These are phyloP conservation scores for Belgica antarctica DNA, from an alignment of 2,888 invertebrate genomes.

Conservation along the genomic window DNA sequence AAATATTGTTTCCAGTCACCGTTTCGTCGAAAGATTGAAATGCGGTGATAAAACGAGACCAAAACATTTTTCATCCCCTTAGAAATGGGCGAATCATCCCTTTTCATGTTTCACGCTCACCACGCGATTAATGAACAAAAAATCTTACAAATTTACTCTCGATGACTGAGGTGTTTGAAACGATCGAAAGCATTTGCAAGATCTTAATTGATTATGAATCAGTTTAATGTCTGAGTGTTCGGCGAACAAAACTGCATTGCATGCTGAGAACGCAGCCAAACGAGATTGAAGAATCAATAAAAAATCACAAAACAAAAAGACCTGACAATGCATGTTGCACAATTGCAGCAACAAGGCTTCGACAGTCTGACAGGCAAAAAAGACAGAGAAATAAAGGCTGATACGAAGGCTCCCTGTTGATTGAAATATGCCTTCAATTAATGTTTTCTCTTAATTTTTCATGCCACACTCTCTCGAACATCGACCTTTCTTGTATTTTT, in stretches of 20 bases:
- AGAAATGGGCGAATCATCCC: background rate
- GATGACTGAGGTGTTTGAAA: too few relatives aligned
- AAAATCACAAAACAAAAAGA: conserved; percentile 27
- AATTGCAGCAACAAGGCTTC: conserved; percentile 18
- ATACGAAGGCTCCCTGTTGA: conserved; percentile 33
- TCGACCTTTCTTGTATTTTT: too few relatives aligned
- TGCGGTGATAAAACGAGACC: conserved; percentile 6
- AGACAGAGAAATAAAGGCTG: background rate
- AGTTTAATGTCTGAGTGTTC: too few relatives aligned
- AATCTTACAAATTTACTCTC: background rate
- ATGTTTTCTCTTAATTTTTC: conserved; percentile 34
- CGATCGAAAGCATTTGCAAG: too few relatives aligned
- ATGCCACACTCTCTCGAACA: conserved; percentile 40
- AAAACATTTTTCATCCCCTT: too few relatives aligned
- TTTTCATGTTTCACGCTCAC: background rate
- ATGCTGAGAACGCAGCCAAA: background rate
- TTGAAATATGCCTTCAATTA: conserved; percentile 32
- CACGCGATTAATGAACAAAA: too few relatives aligned
- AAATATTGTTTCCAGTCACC: conserved; percentile 20
- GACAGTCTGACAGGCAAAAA: background rate
- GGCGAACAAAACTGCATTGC: background rate
- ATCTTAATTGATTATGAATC: too few relatives aligned
- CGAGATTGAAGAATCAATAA: conserved; percentile 20
- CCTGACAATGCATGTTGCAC: conserved; percentile 36
- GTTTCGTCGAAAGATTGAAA: conserved; percentile 9